These are phyloP conservation scores for Diuraphis noxia DNA, from an alignment of 1,140 invertebrate genomes.

Conservation along the genomic window DNA sequence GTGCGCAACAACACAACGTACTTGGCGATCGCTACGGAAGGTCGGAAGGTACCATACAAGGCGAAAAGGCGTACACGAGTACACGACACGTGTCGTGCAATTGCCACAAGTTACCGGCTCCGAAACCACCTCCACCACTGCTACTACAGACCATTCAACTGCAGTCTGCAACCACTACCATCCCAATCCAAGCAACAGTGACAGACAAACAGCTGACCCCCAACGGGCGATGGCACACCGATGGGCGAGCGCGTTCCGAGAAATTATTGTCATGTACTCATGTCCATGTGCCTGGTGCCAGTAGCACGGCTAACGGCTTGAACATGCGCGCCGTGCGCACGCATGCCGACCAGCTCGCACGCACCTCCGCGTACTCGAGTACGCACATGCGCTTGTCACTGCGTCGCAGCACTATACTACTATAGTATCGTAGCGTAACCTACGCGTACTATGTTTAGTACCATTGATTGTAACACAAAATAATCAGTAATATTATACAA, in stretches of 20 bases:
- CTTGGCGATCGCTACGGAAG: background rate
- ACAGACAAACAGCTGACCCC: background rate
- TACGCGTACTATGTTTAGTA: background rate
- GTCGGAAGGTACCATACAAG: background rate
- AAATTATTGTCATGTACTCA: constrained; percentile 1
- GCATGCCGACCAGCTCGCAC: background rate
- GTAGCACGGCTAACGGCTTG: too few relatives aligned
- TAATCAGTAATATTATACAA: background rate
- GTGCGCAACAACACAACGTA: background rate
- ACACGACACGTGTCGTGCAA: background rate
- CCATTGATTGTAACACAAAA: background rate
- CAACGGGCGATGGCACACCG: too few relatives aligned
- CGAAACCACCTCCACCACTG: background rate
- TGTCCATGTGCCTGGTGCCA: too few relatives aligned
- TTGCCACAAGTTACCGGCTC: background rate
- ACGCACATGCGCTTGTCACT: background rate
- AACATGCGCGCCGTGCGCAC: background rate
- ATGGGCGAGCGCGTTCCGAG: background rate
- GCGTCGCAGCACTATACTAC: background rate
- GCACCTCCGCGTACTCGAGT: background rate
- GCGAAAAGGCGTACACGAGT: background rate
- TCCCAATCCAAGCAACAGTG: background rate
- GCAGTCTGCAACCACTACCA: background rate
- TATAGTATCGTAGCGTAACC: background rate
- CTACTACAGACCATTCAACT: too few relatives aligned